Evolutionary conservation across 2,888 invertebrate species (phyloP).

Genomic region (Brachypterus glaber): DNA sequence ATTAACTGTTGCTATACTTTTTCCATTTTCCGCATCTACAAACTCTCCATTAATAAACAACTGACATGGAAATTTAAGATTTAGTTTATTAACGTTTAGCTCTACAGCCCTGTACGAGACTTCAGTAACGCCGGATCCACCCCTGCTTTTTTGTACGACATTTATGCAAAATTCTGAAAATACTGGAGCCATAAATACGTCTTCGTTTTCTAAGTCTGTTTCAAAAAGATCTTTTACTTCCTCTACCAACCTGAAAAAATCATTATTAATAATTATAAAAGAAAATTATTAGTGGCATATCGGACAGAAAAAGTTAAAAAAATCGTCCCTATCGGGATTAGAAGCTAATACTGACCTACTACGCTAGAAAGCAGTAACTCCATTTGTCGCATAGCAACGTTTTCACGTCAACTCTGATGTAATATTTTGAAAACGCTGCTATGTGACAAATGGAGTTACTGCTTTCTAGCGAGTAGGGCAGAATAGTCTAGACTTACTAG

Average conservation of each 20-base stretch:
- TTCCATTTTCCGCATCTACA: constrained; percentile 61
- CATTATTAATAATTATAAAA: constrained; percentile 8
- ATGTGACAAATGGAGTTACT: no score
- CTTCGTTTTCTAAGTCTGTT: constrained; percentile 74
- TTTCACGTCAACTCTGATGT: no score
- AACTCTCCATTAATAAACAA: constrained; percentile 88
- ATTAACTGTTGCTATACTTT: constrained; percentile 61
- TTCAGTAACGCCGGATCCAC: constrained; percentile 46
- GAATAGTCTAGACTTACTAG: no score
- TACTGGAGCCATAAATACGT: constrained; percentile 85
- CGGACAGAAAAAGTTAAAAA: not conserved
- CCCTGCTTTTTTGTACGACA: constrained; percentile 59
- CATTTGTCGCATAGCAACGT: no score
- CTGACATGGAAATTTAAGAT: constrained; percentile 79
- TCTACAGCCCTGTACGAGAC: constrained; percentile 66
- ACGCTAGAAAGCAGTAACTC: no score
- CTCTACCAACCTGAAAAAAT: constrained; percentile 63
- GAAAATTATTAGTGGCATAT: no score
- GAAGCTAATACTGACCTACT: no score
- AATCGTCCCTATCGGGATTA: not conserved
- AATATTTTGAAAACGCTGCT: no score
- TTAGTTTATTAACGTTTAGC: constrained; percentile 72
- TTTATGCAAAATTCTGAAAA: constrained; percentile 70
- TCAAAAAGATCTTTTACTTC: constrained; percentile 77
- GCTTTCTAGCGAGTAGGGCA: no score